Evolutionary conservation across 2,113 vertebrate species (phyloP), one percentile per base, ranked within the genome.

Genomic region (Pavo muticus): DNA sequence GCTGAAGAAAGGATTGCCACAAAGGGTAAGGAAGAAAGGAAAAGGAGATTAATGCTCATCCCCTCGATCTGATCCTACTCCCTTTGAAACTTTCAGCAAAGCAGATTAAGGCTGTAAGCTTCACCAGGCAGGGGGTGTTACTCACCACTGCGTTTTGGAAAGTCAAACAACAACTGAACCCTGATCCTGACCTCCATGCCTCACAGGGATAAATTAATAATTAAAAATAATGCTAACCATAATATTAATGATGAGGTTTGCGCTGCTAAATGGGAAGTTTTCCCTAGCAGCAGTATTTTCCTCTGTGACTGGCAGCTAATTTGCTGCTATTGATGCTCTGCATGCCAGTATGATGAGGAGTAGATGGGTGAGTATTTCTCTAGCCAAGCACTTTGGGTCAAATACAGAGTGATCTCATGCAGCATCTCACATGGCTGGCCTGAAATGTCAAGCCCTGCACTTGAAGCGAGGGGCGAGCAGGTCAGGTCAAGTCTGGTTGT

Each of bases 41-140:
- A 64, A 72, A 57, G 35, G 25, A 35, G 18, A 25, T 30, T 29
- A 21, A 0, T 20, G 29, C 25, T 87, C 14, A 14, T 78, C 39
- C 52, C 27, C 39, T 40, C 0, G 0, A 7, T 63, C 20, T 30
- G 69, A 13, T 14, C 2, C 1, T 14, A 15, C 16, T 30, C 7
- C 24, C 52, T 68, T 40, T 30, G 44, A 24, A 67, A 75, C 18
- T 13, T 15, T 29, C 39, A 71, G 83, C 56, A n/a, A n/a, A 75
- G 57, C 61, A 48, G 23, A 52, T 7, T 16, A 40, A 63, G 42
- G 52, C 63, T 69, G 17, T 24, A 19, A 52, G 32, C 82, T 57
- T 82, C 56, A 10, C 60, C 44, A 70, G 45, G 39, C 77, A 27
- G 23, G 2, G 42, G 8, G 2, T 70, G 45, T 67, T 56, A 47